Evolutionary conservation across 2,888 invertebrate genomes (phyloP), one percentile per base, ranked within the genome.

Genomic region (Agonopterix subpropinquella): DNA sequence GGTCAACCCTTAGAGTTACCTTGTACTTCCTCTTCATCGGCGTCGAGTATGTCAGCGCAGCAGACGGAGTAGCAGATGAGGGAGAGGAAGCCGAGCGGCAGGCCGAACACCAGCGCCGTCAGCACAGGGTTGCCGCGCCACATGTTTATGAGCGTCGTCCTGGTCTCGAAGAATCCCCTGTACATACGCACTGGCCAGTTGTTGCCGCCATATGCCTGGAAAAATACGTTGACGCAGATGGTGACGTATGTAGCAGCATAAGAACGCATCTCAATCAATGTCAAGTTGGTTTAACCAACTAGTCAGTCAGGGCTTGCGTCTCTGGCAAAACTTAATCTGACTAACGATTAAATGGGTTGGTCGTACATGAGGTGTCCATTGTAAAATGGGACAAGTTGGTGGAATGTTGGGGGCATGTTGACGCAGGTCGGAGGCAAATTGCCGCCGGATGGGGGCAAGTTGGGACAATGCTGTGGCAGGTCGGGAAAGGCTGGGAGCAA

Each of bases 41-140:
- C 96, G 75, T 98, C 98, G 57, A 98, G 87, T 65, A 98, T 96
- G 76, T 99, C 98, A 47, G 97, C 95, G 75, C 98, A 99, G 82
- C 97, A 99, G 55, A 98, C 94, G 1, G 98, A 97, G 78, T 99
- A 99, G 73, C 97, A 93, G 64, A 99, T 98, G 13, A 99, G 91
- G 15, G 96, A 94, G 13, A 99, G 90, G 75, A 99, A 98, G 37
- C 97, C 96, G 43, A 97, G 88, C 0, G 99, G 99, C 52, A 99
- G 90, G 1, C 98, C 98, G 79, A 99, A 98, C 47, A 99, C 91
- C 4, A 99, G 93, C 36, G 96, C 91, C 4, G 98, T 98, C 53
- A 99, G 87, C 54, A 98, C 95, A 0, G 98, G 97, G 87, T 97
- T 97, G 8, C 96, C 97, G 56, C 89, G 90, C 96, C 97, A 97